Evolutionary conservation across 2,113 vertebrate genomes (phyloP).

Genomic region (Buteo buteo): DNA sequence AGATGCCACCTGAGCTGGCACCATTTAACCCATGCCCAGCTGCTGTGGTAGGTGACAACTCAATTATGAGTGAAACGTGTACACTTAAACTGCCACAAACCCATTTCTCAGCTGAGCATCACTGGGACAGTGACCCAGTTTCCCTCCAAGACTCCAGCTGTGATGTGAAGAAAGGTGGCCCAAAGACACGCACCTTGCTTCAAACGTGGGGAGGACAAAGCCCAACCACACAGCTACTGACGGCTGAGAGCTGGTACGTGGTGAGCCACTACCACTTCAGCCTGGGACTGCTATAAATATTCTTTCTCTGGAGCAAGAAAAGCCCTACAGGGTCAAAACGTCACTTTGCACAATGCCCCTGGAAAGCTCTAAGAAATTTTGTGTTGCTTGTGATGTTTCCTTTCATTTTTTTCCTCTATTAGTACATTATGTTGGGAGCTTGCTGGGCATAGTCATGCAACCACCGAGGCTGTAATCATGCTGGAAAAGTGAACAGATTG

Average conservation of each 20-base stretch:
- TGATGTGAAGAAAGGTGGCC: neutral
- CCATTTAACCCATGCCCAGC: neutral
- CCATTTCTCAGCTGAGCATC: neutral
- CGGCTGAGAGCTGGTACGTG: neutral
- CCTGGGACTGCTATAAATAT: neutral
- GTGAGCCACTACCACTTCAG: neutral
- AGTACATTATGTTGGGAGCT: neutral
- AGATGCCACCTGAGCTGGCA: neutral
- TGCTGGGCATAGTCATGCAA: neutral
- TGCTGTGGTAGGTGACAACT: neutral
- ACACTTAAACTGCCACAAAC: neutral
- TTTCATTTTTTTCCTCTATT: neutral
- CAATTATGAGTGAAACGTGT: neutral
- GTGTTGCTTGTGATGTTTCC: neutral
- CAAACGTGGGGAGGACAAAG: neutral
- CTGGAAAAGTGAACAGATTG: neutral
- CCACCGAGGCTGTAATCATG: neutral
- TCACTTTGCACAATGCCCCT: neutral
- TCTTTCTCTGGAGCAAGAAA: neutral
- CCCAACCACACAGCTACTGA: neutral
- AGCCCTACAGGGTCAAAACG: neutral
- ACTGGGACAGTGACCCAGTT: neutral
- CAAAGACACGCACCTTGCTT: neutral
- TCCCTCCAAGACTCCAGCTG: neutral
- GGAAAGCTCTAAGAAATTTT: neutral